These are phyloP conservation scores for Ylistrum balloti DNA, from an alignment of 1,140 invertebrate species.

Conservation along the genomic window DNA sequence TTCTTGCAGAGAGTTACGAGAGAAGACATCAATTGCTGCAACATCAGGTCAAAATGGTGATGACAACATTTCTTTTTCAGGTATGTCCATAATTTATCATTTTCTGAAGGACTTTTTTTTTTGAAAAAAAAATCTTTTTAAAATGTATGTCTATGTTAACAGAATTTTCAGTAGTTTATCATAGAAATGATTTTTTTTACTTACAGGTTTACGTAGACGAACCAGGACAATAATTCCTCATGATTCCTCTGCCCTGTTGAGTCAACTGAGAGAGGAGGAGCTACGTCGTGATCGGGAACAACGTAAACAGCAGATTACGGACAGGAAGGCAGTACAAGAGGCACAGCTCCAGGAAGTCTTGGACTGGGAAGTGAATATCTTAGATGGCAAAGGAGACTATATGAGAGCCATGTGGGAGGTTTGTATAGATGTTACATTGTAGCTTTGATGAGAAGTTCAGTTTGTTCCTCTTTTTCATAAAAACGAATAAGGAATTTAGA, in stretches of 20 bases:
- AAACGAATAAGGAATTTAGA: too few relatives aligned
- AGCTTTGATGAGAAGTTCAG: background rate
- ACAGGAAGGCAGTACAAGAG: conserved; percentile 76
- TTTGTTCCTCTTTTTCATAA: too few relatives aligned
- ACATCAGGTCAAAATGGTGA: conserved; percentile 73
- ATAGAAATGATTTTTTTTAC: background rate
- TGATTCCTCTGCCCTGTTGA: conserved; percentile 78
- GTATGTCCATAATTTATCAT: background rate
- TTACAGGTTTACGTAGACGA: conserved; percentile 66
- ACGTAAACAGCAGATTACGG: conserved; percentile 78
- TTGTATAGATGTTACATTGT: conserved; percentile 34
- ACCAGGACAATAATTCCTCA: conserved; percentile 64
- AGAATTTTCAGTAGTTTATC: too few relatives aligned
- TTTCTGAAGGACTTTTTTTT: background rate
- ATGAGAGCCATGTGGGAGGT: conserved; percentile 84
- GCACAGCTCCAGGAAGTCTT: conserved; percentile 79
- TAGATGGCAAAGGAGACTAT: conserved; percentile 71
- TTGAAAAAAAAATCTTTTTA: conserved; percentile 40
- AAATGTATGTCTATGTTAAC: too few relatives aligned
- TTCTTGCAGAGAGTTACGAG: conserved; percentile 78
- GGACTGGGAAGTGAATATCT: conserved; percentile 82
- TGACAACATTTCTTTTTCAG: conserved; percentile 41
- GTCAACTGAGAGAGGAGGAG: conserved; percentile 80
- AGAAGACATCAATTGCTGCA: conserved; percentile 79
- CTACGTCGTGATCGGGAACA: conserved; percentile 77